Evolutionary conservation across 2,888 invertebrate species (phyloP), one percentile per base, ranked within the genome.

Genomic region (Noctua janthe): DNA sequence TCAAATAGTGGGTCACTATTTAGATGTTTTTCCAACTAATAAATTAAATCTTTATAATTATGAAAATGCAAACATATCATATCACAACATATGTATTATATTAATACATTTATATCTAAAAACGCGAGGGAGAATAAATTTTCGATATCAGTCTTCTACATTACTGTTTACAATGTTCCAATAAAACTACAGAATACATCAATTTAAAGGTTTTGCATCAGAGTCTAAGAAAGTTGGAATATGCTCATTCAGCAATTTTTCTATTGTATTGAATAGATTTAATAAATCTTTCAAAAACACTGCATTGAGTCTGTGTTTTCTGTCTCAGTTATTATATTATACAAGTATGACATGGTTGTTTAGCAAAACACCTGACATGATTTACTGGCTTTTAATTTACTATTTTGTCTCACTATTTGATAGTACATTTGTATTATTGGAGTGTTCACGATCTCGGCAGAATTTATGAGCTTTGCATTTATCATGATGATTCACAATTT

Each of bases 401-500:
- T 66, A 72, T 72, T 81, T 74, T 23, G 85, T 67, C 74, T 74
- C 82, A 62, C 74, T 82, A 82, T 39, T 84, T 82, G 81, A 72
- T 49, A 74, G 74, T 29, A 80, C 56, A 83, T 85, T 88, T 77
- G 72, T 76, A 82, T 87, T 90, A 80, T 90, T 91, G 13, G 90
- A 86, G 74, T 87, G 89, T 90, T 97, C 97, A 6, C 97, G 94
- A 81, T 97, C 97, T 71, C 94, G 94, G 93, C 98, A 98, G 90
- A 98, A 94, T 89, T 98, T 97, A 93, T 98, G 98, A 56, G 98
- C 98, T 94, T 98, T 98, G 93, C 98, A 98, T 93, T 98, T 98
- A 93, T 98, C 98, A 92, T 98, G 98, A 94, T 98, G 98, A 93
- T 98, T 98, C 71, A 98, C 97, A 90, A 98, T 98, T 95, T 98